phyloP scores from a whole-genome alignment of 30 jellyfish, hydroid and myxozoan genomes.

The Pelagia noctiluca region DNA sequence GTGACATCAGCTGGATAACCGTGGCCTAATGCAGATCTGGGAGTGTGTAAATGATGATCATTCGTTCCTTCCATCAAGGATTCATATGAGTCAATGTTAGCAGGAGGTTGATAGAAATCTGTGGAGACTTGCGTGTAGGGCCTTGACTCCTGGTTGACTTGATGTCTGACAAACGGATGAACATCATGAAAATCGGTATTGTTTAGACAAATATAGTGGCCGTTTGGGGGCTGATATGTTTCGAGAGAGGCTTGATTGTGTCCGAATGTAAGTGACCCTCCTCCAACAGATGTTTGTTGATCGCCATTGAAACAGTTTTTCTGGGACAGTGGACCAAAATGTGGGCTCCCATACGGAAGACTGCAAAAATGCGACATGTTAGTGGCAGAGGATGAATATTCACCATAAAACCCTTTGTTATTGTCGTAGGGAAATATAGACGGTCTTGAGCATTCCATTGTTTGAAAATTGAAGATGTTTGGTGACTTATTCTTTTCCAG shows the following conservation, averaged over 20 bases:
- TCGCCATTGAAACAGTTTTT: slow-evolving; percentile 38
- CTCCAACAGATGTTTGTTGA: slow-evolving; percentile 54
- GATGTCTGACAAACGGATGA: slow-evolving; percentile 54
- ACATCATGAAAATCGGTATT: too few relatives aligned
- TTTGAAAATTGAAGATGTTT: not conserved
- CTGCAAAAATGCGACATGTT: slow-evolving; percentile 31
- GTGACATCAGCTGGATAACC: slow-evolving; percentile 49
- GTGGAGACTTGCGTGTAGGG: slow-evolving; percentile 41
- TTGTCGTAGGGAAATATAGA: slow-evolving; percentile 63
- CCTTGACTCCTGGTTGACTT: slow-evolving; percentile 42
- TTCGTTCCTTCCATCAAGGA: slow-evolving; percentile 42
- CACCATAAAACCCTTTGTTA: slow-evolving; percentile 55
- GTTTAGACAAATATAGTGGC: slow-evolving; percentile 18
- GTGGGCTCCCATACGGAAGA: slow-evolving; percentile 38
- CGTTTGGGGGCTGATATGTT: slow-evolving; percentile 41
- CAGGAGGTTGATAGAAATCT: slow-evolving; percentile 44
- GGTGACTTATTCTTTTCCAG: too few relatives aligned
- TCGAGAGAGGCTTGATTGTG: too few relatives aligned
- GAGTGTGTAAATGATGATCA: slow-evolving; percentile 67
- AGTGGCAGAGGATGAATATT: slow-evolving; percentile 38
- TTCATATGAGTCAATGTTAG: slow-evolving; percentile 60
- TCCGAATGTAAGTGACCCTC: slow-evolving; percentile 60
- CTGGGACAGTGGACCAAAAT: slow-evolving; percentile 27
- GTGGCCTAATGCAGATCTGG: slow-evolving; percentile 36
- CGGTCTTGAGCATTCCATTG: slow-evolving; percentile 72